Conservation (phyloP, 1,140 invertebrate species). For the Caligus rogercresseyi region DNA sequence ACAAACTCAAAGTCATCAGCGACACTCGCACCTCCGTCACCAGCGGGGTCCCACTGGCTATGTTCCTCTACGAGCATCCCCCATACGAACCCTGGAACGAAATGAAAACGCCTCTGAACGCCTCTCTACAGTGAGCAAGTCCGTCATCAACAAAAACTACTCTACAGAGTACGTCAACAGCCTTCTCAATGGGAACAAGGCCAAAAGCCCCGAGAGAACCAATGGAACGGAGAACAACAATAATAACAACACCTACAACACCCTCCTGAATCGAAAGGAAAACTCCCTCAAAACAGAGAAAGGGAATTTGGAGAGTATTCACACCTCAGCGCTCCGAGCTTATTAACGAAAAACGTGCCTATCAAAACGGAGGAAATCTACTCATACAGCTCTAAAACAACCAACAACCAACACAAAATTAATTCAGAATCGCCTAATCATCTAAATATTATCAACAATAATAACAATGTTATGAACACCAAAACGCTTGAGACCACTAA, state of each 20-base stretch:
- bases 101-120: not conserved
- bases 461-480: too few relatives aligned
- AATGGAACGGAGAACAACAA: too few relatives aligned
- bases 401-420: too few relatives aligned
- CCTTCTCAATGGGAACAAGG: not conserved
- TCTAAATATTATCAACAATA: too few relatives aligned
- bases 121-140: not conserved
- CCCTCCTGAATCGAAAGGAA: not conserved
- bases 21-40: too few relatives aligned
- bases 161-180: not conserved
- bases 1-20: not conserved
- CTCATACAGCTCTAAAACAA: not conserved
- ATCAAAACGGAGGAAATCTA: not conserved
- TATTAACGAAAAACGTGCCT: not conserved
- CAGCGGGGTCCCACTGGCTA: not conserved
- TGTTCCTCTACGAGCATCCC: not conserved
- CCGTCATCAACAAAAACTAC: not conserved
- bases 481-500: too few relatives aligned
- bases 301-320: not conserved
- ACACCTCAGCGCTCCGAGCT: not conserved
- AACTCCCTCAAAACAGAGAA: not conserved
- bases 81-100: not conserved
- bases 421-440: too few relatives aligned
- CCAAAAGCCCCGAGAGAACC: not conserved
- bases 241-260: not conserved